Evolutionary conservation across 1,140 invertebrate genomes (phyloP).

Genomic region (Stegodyphus dumicola): DNA sequence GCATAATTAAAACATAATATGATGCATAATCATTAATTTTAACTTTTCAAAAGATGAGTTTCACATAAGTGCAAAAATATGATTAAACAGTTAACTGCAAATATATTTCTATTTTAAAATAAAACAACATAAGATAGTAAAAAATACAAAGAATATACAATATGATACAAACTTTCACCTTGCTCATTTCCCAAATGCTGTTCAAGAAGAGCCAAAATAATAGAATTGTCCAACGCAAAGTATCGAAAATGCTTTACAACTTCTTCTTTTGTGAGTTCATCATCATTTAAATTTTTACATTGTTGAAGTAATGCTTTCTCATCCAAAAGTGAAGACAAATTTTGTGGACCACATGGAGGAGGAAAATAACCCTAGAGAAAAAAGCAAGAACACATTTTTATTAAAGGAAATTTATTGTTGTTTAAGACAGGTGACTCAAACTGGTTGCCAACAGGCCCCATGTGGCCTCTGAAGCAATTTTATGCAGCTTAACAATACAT

Average conservation of each 20-base stretch:
- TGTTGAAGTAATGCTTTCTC: conserved; percentile 78
- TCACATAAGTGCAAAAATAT: too few species aligned
- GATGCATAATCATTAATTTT: too few species aligned
- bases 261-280: conserved; percentile 71
- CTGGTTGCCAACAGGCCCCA: too few species aligned
- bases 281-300: conserved; percentile 74
- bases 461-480: too few species aligned
- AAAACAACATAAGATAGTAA: too few species aligned
- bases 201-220: conserved; percentile 89
- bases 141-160: too few species aligned
- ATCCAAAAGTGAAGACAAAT: conserved; percentile 82
- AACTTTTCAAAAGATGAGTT: too few species aligned
- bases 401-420: background rate
- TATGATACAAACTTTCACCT: conserved; percentile 65
- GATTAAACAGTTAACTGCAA: too few species aligned
- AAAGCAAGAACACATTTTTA: background rate
- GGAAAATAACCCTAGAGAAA: conserved; percentile 77
- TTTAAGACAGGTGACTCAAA: too few species aligned
- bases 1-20: too few species aligned
- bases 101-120: background rate
- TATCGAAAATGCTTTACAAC: conserved; percentile 82
- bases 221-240: conserved; percentile 89
- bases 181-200: conserved; percentile 79
- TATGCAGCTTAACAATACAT: too few species aligned
- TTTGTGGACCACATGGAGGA: conserved; percentile 84